Percentiles rank a stretch among this genome's conserved stretches.
Evolutionary conservation across 2,797 vertebrate species (phyloP).

Genomic region (Scomberomorus guttatus): DNA sequence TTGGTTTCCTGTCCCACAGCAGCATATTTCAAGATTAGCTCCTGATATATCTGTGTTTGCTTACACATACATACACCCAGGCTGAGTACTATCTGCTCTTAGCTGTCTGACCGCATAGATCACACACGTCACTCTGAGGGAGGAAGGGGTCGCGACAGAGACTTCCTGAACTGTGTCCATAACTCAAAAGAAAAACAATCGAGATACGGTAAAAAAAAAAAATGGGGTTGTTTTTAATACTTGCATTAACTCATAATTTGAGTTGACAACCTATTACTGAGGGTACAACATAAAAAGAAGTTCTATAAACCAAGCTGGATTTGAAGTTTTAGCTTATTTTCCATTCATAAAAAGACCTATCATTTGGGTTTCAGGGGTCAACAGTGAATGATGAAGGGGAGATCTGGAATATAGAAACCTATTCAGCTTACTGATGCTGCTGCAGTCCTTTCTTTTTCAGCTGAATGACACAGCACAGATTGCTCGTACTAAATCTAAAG

Average conservation of each 20-base stretch:
- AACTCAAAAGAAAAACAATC: constrained; percentile 17
- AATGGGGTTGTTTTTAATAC: neutral
- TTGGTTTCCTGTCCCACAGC: constrained; percentile 67
- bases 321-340: neutral
- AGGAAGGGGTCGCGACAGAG: constrained; percentile 48
- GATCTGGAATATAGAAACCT: neutral
- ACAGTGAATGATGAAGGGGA: neutral
- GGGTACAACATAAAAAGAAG: neutral
- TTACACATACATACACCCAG: constrained; percentile 35
- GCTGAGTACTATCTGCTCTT: constrained; percentile 55
- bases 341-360: neutral
- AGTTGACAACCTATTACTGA: neutral
- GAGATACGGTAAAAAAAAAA: neutral
- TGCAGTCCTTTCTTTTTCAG: neutral
- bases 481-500: neutral
- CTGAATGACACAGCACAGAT: neutral
- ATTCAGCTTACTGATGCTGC: neutral
- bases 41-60: constrained; percentile 37
- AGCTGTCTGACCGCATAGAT: constrained; percentile 48
- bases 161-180: constrained; percentile 49
- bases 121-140: constrained; percentile 21
- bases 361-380: constrained; percentile 7
- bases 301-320: neutral
- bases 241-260: neutral
- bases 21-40: constrained; percentile 55